Evolutionary conservation across 2,797 vertebrate species (phyloP), one percentile per base, ranked within the genome.

Genomic region (Pelodytes ibericus): DNA sequence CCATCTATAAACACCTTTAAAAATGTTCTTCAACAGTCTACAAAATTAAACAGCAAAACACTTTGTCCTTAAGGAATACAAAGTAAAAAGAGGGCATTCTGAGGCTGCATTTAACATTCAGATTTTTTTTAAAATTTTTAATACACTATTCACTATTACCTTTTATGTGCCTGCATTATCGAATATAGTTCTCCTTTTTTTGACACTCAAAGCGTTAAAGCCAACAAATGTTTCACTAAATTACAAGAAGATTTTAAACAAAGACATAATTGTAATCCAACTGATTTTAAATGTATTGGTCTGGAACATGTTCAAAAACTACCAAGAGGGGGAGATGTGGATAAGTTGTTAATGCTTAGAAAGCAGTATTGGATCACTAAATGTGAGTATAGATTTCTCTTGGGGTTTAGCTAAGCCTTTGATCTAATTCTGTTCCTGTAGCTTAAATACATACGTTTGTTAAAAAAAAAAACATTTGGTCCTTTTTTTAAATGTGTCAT

Each of bases 331-430:
- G 49, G 49, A 53, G 49, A 53, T 53, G 49, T 53, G 24, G 49
- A 53, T 53, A 53, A 53, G 49, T 53, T 53, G 49, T 53, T 53
- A 53, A 20, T 53, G 49, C 49, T 53, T 53, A 53, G 49, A 53
- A 53, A 53, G 49, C 49, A 53, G 49, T 53, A 53, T 53, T 53
- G 49, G 49, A 53, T 53, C 49, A 24, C 49, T 16, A 53, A n/a
- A 53, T 53, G 20, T 53, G 8, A 20, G 24, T 22, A 5, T 53
- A 53, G 49, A 53, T 53, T 53, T 53, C 49, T 53, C 49, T 8
- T 53, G 49, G 49, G 49, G 22, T 53, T 24, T 24, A 22, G 0
- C n/a, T 22, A 53, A 53, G 49, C n/a, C 22, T 20, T 53, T 53
- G 49, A 53, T 53, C 49, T 22, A 53, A 53, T 53, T 53, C n/a